phyloP scores from a whole-genome alignment of 2,113 vertebrate species.

The Emydura subglobosa region DNA sequence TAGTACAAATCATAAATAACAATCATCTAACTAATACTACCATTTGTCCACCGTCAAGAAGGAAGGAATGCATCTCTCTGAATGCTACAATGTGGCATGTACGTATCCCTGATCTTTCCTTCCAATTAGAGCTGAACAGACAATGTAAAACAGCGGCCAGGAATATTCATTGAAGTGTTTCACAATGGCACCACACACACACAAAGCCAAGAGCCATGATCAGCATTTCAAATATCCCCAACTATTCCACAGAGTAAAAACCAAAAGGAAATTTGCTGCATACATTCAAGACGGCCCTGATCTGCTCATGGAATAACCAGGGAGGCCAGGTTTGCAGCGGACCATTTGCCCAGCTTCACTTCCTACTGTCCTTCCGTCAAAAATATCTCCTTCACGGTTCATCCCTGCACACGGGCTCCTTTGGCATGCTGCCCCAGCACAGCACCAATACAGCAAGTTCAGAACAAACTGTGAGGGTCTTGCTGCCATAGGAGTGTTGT shows the following conservation, averaged over 20 bases:
- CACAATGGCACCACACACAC: not conserved
- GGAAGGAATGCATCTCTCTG: not conserved
- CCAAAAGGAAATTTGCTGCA: rapidly evolving
- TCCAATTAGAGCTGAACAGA: not conserved
- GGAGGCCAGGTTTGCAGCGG: not conserved
- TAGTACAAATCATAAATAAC: not conserved
- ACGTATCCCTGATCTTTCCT: not conserved
- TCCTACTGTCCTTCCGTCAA: not conserved
- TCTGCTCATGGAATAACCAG: not conserved
- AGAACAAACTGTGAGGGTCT: not conserved
- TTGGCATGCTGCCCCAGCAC: not conserved
- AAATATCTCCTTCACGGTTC: not conserved
- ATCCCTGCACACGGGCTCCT: not conserved
- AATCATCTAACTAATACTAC: not conserved
- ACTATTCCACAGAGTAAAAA: rapidly evolving
- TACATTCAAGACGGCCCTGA: not conserved
- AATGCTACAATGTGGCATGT: not conserved
- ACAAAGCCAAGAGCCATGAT: not conserved
- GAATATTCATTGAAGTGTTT: rapidly evolving
- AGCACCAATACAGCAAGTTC: not conserved
- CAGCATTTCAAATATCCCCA: not conserved
- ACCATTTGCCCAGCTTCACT: not conserved
- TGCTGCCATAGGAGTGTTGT: not conserved
- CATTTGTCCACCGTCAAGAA: not conserved
- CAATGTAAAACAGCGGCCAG: rapidly evolving